Conservation (phyloP, 2,113 vertebrate species). For the Myodes glareolus region DNA sequence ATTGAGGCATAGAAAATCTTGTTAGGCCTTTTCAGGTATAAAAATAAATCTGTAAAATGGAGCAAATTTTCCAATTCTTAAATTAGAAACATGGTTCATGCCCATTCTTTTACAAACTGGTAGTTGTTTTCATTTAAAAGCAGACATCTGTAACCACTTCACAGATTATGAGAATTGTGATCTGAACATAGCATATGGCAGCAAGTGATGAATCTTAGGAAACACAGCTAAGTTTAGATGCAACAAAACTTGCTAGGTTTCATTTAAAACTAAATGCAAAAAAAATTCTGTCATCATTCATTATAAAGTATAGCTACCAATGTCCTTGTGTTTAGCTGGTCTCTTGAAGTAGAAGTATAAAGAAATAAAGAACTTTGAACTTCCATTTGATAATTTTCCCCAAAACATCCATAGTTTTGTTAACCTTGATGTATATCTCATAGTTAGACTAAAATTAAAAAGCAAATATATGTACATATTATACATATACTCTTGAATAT, state of each 20-base stretch:
- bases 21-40: constrained; percentile 37
- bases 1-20: constrained; percentile 43
- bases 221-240: constrained; percentile 77
- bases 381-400: background rate
- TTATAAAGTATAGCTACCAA: constrained; percentile 43
- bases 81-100: constrained; percentile 57
- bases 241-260: constrained; percentile 78
- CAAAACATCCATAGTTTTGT: background rate
- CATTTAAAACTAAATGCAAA: constrained; percentile 71
- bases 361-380: background rate
- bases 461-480: background rate
- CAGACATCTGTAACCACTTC: constrained; percentile 77
- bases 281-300: constrained; percentile 60
- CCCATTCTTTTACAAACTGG: constrained; percentile 72
- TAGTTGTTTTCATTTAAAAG: constrained; percentile 77
- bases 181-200: constrained; percentile 76
- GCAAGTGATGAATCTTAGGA: constrained; percentile 69
- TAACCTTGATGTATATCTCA: background rate
- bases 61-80: constrained; percentile 59
- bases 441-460: background rate
- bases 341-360: constrained; percentile 20
- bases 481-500: background rate
- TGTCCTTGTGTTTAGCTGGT: constrained; percentile 54
- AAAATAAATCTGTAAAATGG: constrained; percentile 73
- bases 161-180: constrained; percentile 75